Evolutionary conservation across 2,797 vertebrate species (phyloP).

Genomic region (Lophius americanus): DNA sequence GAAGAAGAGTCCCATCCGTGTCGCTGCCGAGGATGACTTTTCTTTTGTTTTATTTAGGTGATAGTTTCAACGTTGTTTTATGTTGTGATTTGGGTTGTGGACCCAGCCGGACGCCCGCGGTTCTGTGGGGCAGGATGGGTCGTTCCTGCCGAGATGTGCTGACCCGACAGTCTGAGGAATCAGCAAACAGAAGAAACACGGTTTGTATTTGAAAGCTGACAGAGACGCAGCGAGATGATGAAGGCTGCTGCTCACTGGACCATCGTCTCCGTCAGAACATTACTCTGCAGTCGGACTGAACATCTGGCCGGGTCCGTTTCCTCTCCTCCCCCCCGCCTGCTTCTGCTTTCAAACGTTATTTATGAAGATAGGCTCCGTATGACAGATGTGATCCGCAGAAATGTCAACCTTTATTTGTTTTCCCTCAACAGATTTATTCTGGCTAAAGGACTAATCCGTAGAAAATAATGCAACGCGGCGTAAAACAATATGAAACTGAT

Average conservation of each 20-base stretch:
- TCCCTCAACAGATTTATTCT: slow-evolving; percentile 8
- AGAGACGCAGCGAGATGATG: slow-evolving; percentile 48
- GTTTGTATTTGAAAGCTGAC: slow-evolving; percentile 57
- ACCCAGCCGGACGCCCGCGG: slow-evolving; percentile 5
- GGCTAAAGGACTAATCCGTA: background rate
- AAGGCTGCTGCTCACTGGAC: slow-evolving; percentile 57
- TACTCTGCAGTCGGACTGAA: slow-evolving; percentile 51
- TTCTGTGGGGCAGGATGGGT: slow-evolving; percentile 7
- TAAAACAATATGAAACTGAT: background rate
- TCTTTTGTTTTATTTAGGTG: no score
- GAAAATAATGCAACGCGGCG: background rate
- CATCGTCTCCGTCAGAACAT: slow-evolving; percentile 58
- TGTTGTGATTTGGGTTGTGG: background rate
- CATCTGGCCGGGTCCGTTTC: slow-evolving; percentile 51
- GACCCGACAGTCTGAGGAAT: slow-evolving; percentile 41
- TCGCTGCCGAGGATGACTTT: no score
- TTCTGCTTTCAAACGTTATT: slow-evolving; percentile 24
- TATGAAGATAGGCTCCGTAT: slow-evolving; percentile 9
- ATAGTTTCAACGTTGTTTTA: no score
- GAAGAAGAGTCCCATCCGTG: background rate
- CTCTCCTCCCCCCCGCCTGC: slow-evolving; percentile 9
- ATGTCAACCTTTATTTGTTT: slow-evolving; percentile 3
- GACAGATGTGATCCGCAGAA: slow-evolving; percentile 9
- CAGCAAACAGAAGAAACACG: slow-evolving; percentile 46
- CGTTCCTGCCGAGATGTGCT: slow-evolving; percentile 28